Evolutionary conservation across 2,113 vertebrate species (phyloP), one percentile per base, ranked within the genome.

Genomic region (Eolophus roseicapilla): DNA sequence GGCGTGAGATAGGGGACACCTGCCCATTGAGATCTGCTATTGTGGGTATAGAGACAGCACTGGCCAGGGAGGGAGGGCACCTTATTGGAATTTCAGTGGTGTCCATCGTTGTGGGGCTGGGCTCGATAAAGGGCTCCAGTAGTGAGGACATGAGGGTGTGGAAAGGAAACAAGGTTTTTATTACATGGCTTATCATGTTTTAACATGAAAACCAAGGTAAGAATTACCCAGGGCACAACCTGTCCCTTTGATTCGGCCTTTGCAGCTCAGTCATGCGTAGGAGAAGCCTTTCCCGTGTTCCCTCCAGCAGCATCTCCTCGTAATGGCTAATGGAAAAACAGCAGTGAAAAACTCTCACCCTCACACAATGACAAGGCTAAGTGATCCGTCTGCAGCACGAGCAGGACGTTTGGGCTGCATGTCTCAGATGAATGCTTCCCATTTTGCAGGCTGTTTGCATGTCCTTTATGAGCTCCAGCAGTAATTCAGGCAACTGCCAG

Each of bases 111-210:
- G 1, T 2, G 28, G 27, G 53, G 7, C 5, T 44, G 80, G 2
- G 4, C n/a, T 29, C 0, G 0, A 17, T 19, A 14, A 50, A 8
- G 6, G 4, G 24, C 33, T 29, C 39, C 16, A 1, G 14, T 4
- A 31, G 13, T 1, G 43, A 76, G 59, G 23, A 10, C 4, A 5
- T 4, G 29, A 31, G 4, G 13, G 7, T 13, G 39, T 1, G 2
- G 35, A 15, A 27, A n/a, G 23, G 19, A 37, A 67, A 31, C 0
- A 1, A 49, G 20, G 8, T 9, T 69, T 85, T 73, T 47, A 31
- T 90, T 39, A 35, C 13, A 3, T 4, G 11, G 18, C 29, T 81
- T 63, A 39, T 11, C 4, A 0, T 59, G 65, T 43, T 75, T 49
- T 44, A 43, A 25, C 52, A 16, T 3, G 24, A 33, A 65, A 94